Base-by-base conservation (phyloP, 2,888 invertebrate species). In the Tyria jacobaeae region DNA sequence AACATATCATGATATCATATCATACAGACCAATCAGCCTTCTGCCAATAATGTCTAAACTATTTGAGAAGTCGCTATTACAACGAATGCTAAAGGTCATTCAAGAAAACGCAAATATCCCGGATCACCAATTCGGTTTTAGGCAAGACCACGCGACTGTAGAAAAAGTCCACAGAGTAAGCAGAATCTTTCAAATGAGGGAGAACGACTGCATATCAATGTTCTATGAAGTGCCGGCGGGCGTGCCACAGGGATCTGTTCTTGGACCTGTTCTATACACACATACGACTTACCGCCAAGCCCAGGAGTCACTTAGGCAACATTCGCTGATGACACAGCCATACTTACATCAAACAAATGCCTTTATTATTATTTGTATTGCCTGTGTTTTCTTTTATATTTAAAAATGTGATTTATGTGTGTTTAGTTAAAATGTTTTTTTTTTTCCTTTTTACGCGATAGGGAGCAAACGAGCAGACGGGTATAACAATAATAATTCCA, bases 241-340 rank as follows among this genome's bases (percentile, higher is more conserved):
- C 9, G 53, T 53, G 10, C 53, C 53, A 14, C 53, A 53, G 37
- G 53, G 53, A 37, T 39, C 53, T 21, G 24, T 53, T 9, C 25
- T 53, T n/a, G n/a, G n/a, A n/a, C n/a, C 6, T 53, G 39, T 14
- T 39, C 53, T 0, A 0, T 53, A 21, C 39, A 37, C 15, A 53
- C 53, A 39, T 14, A 15, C 10, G 53, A 53, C 39, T 34, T 53
- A 25, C 53, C 39, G 14, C 24, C 24, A 25, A 39, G 2, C 3
- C 21, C 53, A 14, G 53, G n/a, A n/a, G n/a, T n/a, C n/a, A n/a
- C n/a, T n/a, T n/a, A n/a, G n/a, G n/a, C n/a, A n/a, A n/a, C n/a
- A n/a, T n/a, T n/a, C n/a, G n/a, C n/a, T n/a, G n/a, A 53, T 14
- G 53, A 53, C 39, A 53, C 37, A 51, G 51, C 31, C 9, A 2